These are phyloP conservation scores for Babylonia areolata DNA, from an alignment of 1,140 invertebrate genomes.

Conservation along the genomic window DNA sequence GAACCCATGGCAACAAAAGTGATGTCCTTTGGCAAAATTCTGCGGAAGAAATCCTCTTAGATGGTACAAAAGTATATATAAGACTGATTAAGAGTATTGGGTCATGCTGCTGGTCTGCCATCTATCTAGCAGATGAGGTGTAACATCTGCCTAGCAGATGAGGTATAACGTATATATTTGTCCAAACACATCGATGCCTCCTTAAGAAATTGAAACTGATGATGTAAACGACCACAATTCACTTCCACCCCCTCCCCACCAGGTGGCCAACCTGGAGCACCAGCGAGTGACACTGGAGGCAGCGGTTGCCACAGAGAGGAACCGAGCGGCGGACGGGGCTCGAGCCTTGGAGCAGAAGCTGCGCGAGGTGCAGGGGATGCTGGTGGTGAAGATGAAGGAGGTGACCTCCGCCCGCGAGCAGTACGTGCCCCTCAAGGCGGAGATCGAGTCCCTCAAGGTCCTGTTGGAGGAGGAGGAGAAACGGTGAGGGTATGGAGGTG, in stretches of 20 bases:
- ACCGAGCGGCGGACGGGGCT: constrained; percentile 53
- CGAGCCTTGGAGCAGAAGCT: constrained; percentile 58
- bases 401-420: constrained; percentile 55
- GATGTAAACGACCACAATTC: too few species aligned
- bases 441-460: constrained; percentile 64
- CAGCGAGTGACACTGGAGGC: constrained; percentile 59
- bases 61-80: too few species aligned
- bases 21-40: too few species aligned
- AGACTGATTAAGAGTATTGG: too few species aligned
- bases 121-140: too few species aligned
- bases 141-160: too few species aligned
- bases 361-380: constrained; percentile 60
- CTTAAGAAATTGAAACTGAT: too few species aligned
- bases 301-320: constrained; percentile 51
- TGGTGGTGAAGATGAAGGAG: constrained; percentile 66
- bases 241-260: not conserved
- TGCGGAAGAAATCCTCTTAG: too few species aligned
- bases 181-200: too few species aligned
- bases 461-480: constrained; percentile 68
- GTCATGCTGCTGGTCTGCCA: too few species aligned
- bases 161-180: too few species aligned
- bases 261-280: constrained; percentile 60
- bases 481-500: constrained; percentile 57
- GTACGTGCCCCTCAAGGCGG: constrained; percentile 63
- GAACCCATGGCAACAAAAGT: too few species aligned